These are phyloP conservation scores for Trisateles emortualis DNA, from an alignment of 2,888 invertebrate species.

Conservation along the genomic window DNA sequence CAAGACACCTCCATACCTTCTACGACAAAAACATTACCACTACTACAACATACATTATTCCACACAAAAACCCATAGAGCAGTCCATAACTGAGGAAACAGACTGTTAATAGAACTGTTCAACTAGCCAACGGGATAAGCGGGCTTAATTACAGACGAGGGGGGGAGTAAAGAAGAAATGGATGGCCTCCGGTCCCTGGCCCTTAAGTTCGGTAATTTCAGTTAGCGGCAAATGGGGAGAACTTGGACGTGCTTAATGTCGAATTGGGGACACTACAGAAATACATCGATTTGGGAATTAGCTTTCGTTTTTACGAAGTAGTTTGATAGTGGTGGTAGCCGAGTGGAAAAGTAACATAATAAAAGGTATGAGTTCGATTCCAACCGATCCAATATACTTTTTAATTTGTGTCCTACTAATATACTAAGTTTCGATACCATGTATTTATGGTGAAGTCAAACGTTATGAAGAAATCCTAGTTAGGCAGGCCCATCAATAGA, in stretches of 20 bases:
- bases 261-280: slow-evolving; percentile 40
- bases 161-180: slow-evolving; percentile 54
- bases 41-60: neutral
- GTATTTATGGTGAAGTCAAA: too few relatives aligned
- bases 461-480: too few relatives aligned
- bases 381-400: too few relatives aligned
- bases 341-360: too few relatives aligned
- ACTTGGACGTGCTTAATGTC: slow-evolving; percentile 58
- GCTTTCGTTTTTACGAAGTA: slow-evolving; percentile 9
- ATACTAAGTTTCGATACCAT: too few relatives aligned
- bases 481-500: too few relatives aligned
- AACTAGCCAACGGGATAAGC: slow-evolving; percentile 55
- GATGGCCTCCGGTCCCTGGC: slow-evolving; percentile 59
- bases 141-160: slow-evolving; percentile 60
- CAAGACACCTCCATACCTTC: neutral
- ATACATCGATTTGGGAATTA: slow-evolving; percentile 31
- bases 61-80: slow-evolving; percentile 21
- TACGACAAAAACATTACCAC: neutral
- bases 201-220: slow-evolving; percentile 67
- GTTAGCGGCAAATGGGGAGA: slow-evolving; percentile 63
- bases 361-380: too few relatives aligned
- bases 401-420: too few relatives aligned
- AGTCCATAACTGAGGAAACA: slow-evolving; percentile 38
- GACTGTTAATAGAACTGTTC: slow-evolving; percentile 49
- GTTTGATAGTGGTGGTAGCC: slow-evolving; percentile 4